phyloP scores from a whole-genome alignment of 2,797 vertebrate genomes.

The Cryptoblepharus egeriae region DNA sequence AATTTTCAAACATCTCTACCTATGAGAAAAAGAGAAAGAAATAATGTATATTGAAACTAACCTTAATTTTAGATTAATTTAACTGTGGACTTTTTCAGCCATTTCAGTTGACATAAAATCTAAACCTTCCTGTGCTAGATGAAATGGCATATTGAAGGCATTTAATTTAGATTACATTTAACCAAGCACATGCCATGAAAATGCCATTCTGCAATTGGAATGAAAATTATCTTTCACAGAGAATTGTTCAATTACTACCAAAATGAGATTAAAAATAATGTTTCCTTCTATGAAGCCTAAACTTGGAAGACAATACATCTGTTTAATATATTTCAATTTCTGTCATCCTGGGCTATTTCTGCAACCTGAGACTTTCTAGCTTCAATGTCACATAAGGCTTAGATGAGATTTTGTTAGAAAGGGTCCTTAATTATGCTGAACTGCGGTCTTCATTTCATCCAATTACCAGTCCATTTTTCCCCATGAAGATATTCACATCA shows the following conservation, averaged over 20 bases:
- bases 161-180: conserved; percentile 54
- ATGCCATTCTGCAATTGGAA: conserved; percentile 61
- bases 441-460: conserved; percentile 37
- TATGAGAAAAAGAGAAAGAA: no score
- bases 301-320: conserved; percentile 64
- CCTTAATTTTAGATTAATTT: conserved; percentile 43
- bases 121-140: conserved; percentile 39
- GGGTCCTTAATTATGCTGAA: conserved; percentile 18
- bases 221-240: conserved; percentile 64
- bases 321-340: conserved; percentile 57
- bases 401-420: conserved; percentile 23
- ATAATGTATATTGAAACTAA: no score
- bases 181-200: conserved; percentile 62
- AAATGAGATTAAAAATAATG: conserved; percentile 66
- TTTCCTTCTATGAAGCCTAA: conserved; percentile 63
- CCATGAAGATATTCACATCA: neutral
- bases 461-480: conserved; percentile 1
- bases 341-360: conserved; percentile 30
- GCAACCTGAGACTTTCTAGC: conserved; percentile 16
- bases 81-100: conserved; percentile 35
- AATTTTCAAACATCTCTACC: no score
- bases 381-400: neutral
- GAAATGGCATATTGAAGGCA: conserved; percentile 44
- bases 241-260: conserved; percentile 60
- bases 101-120: conserved; percentile 46